A percentile compares a stretch with the other conserved stretches of the same genome.
Conservation (phyloP, 1,140 invertebrate genomes). For the Magallana angulata region DNA sequence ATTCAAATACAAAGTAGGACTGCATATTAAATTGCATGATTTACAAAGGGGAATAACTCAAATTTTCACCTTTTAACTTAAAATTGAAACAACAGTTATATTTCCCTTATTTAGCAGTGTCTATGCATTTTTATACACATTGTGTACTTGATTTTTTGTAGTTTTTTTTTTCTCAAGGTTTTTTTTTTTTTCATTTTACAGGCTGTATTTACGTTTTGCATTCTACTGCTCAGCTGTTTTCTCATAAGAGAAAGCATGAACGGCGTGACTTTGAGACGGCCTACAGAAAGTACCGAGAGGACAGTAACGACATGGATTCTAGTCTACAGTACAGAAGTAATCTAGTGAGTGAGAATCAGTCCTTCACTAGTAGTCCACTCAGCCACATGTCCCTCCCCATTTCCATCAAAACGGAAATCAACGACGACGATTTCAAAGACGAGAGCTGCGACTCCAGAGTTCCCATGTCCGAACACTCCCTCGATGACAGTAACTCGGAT, state of each 20-base stretch:
- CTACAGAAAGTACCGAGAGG: constrained; percentile 71
- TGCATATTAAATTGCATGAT: no score
- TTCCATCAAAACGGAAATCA: constrained; percentile 50
- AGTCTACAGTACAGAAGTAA: neutral
- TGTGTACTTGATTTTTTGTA: no score
- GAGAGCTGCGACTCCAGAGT: constrained; percentile 57
- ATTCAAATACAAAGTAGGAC: no score
- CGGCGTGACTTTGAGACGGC: constrained; percentile 76
- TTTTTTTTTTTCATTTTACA: constrained; percentile 57
- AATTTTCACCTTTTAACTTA: no score
- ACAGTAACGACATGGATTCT: constrained; percentile 46
- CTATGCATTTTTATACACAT: no score
- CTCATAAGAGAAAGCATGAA: constrained; percentile 98
- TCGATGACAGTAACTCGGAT: constrained; percentile 53
- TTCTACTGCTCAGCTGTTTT: constrained; percentile 97
- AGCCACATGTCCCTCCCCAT: constrained; percentile 53
- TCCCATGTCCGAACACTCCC: constrained; percentile 16
- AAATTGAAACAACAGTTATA: no score
- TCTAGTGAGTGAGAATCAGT: constrained; percentile 7
- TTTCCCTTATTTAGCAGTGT: no score
- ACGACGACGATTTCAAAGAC: constrained; percentile 53
- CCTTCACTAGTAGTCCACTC: neutral
- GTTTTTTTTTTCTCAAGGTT: neutral
- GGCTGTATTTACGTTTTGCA: constrained; percentile 97
- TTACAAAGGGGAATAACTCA: no score